phyloP scores from a whole-genome alignment of 35 echinoderm and acorn worm species.

The Eucidaris tribuloides region DNA sequence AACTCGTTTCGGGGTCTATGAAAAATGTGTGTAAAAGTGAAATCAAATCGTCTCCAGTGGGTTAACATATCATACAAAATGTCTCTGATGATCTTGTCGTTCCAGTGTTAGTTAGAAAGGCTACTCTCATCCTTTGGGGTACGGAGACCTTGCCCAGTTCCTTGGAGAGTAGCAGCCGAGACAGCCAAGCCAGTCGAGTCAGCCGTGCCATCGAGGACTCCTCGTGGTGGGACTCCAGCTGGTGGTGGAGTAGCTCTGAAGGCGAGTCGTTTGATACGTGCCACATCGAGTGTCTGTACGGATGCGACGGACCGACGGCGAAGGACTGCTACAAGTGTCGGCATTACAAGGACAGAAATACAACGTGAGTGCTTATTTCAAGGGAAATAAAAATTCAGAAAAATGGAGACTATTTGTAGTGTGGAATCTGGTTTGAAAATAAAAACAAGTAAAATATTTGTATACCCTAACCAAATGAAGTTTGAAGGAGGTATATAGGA shows the following conservation, averaged over 20 bases:
- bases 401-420: too few relatives aligned
- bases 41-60: background rate
- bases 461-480: too few relatives aligned
- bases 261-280: background rate
- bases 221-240: conserved; percentile 6
- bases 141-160: background rate
- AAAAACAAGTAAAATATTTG: too few relatives aligned
- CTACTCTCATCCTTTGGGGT: conserved; percentile 26
- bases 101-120: background rate
- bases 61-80: background rate
- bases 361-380: conserved; percentile 36
- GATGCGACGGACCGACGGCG: conserved; percentile 40
- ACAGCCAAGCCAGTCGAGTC: background rate
- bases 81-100: background rate
- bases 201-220: background rate
- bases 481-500: too few relatives aligned
- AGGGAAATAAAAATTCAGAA: too few relatives aligned
- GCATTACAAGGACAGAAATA: conserved; percentile 58
- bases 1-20: too few relatives aligned
- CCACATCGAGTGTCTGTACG: conserved; percentile 52
- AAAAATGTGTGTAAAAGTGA: too few relatives aligned
- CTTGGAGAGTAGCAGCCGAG: background rate
- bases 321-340: conserved; percentile 62
- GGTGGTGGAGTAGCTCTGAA: conserved; percentile 34
- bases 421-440: too few relatives aligned